These are phyloP conservation scores for Blennius ocellaris DNA, from an alignment of 2,113 vertebrate species.

Conservation along the genomic window DNA sequence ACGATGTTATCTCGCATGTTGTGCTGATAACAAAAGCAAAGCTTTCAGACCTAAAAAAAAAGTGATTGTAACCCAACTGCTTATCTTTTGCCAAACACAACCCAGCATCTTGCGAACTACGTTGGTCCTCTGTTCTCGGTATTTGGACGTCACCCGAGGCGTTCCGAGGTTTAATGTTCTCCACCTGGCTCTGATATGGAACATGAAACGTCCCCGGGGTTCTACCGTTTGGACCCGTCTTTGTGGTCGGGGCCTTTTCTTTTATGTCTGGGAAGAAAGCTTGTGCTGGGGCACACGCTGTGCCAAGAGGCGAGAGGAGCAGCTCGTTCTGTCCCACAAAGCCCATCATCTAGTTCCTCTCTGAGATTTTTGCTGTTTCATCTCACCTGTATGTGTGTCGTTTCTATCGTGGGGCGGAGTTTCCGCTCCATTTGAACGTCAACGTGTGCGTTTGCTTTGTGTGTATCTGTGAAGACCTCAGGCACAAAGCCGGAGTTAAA, in stretches of 20 bases:
- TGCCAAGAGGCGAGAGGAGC: slow-evolving; percentile 47
- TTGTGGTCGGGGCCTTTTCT: slow-evolving; percentile 34
- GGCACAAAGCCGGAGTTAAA: too few species aligned
- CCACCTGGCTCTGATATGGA: slow-evolving; percentile 7
- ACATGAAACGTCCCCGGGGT: slow-evolving; percentile 27
- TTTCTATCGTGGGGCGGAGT: not conserved
- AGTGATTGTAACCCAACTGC: too few species aligned
- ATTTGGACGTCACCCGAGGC: not conserved
- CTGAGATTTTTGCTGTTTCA: not conserved
- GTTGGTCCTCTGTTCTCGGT: not conserved
- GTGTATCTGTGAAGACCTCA: not conserved
- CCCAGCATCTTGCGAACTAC: too few species aligned
- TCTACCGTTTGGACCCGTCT: slow-evolving; percentile 20
- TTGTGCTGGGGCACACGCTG: slow-evolving; percentile 1
- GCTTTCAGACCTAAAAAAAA: too few species aligned
- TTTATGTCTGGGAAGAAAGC: slow-evolving; percentile 2
- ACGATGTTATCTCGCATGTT: too few species aligned
- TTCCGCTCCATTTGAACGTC: too few species aligned
- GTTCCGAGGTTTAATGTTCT: not conserved
- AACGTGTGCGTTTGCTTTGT: too few species aligned
- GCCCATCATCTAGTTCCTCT: slow-evolving; percentile 44
- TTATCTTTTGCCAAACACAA: too few species aligned
- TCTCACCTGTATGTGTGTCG: not conserved
- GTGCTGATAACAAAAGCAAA: too few species aligned
- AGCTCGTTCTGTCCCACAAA: slow-evolving; percentile 30